Evolutionary conservation across 92 coral and sea anemone genomes (phyloP), one percentile per base, ranked within the genome.

Genomic region (Umimayanthus chanpuru): DNA sequence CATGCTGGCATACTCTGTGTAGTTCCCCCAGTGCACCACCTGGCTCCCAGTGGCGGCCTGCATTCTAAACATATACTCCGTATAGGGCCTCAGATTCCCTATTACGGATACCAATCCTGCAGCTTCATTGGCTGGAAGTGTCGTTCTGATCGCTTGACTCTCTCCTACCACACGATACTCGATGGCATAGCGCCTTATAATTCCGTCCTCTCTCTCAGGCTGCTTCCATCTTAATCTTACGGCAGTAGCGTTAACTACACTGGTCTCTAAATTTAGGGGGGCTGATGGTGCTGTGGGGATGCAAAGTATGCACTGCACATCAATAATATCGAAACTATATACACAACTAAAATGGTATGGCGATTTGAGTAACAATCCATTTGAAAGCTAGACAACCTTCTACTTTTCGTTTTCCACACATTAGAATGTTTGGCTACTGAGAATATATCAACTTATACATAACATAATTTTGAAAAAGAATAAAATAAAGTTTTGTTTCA

Each of bases 11-110:
- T 76, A 53, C 6, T 91, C 65, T 4, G 98, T 88, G 86, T 80
- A 94, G 85, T 97, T 97, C 43, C 99, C 99, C 99, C 99, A 97
- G 76, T 75, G 66, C 81, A 70, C 50, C 67, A 73, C 58, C 23
- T 79, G 58, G 9, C 26, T 70, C 32, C 91, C 92, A 41, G 97
- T 97, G 49, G 98, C 94, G 26, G 97, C 97, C 53, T 94, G 94
- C 11, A 94, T 81, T 82, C 93, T 94, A 40, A 94, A 90, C 65
- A 68, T 85, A 88, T 97, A 97, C 73, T 76, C 87, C 67, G 95
- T 97, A 53, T 85, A 95, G 16, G 94, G 91, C 79, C 30, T 83
- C 29, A 97, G 88, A 6, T 88, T 85, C 78, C 41, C 88, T 77
- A 95, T 73, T 80, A 89, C 65, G 7, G 74, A 41, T 47, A 53